phyloP scores from a whole-genome alignment of 2,113 vertebrate species.

The Cyprinus carpio region DNA sequence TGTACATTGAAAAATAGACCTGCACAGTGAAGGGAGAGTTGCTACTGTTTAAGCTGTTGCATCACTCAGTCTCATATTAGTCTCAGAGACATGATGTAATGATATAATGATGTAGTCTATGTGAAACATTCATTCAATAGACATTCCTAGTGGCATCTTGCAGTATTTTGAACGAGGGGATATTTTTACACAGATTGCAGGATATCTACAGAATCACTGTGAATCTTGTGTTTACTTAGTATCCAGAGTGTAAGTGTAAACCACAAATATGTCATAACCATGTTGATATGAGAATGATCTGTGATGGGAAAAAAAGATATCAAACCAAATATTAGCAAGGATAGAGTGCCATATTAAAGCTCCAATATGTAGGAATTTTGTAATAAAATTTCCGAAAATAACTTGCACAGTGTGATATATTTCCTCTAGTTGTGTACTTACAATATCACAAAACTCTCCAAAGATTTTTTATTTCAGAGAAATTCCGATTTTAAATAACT shows the following conservation, averaged over 20 bases:
- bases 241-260: neutral
- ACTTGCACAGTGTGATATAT: too few species aligned
- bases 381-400: too few species aligned
- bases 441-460: too few species aligned
- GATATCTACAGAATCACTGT: neutral
- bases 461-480: too few species aligned
- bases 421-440: too few species aligned
- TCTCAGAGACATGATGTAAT: constrained; percentile 3
- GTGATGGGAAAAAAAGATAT: neutral
- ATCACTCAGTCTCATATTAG: constrained; percentile 14
- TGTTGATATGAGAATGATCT: neutral
- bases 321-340: neutral
- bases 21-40: neutral
- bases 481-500: too few species aligned
- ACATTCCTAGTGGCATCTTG: neutral
- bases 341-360: neutral
- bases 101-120: constrained; percentile 8
- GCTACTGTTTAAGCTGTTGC: neutral
- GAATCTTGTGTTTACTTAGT: neutral
- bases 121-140: constrained; percentile 1
- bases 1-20: neutral
- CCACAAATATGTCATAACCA: neutral
- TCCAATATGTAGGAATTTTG: too few species aligned
- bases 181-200: neutral
- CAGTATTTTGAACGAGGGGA: neutral